These are phyloP conservation scores for Thalassaphorura encarpata DNA, from an alignment of 1,140 invertebrate genomes.

Conservation along the genomic window DNA sequence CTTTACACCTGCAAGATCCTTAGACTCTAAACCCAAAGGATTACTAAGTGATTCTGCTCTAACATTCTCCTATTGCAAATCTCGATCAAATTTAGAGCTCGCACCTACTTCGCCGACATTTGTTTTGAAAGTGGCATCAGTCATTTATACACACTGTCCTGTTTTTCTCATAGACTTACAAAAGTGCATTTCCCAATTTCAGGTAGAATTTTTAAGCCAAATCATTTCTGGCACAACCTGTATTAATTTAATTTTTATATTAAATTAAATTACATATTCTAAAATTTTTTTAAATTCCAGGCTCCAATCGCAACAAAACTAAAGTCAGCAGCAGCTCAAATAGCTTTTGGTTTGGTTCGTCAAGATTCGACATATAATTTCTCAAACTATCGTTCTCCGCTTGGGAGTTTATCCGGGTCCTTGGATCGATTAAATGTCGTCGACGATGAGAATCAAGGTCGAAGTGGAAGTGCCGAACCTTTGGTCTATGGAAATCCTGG, in stretches of 20 bases:
- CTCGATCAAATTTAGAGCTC: too few species aligned
- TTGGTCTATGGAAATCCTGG: background rate
- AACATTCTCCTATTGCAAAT: background rate
- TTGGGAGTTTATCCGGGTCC: constrained; percentile 27
- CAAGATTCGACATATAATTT: constrained; percentile 16
- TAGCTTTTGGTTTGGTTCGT: constrained; percentile 77
- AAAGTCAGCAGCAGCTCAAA: constrained; percentile 79
- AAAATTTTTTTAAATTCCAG: background rate
- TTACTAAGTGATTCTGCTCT: background rate
- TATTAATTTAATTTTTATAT: background rate
- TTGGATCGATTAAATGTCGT: constrained; percentile 21
- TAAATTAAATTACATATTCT: background rate
- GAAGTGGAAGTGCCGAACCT: background rate
- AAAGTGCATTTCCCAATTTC: constrained; percentile 32
- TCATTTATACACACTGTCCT: constrained; percentile 86
- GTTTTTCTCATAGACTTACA: constrained; percentile 69
- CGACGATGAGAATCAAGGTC: background rate
- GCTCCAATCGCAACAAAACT: constrained; percentile 26
- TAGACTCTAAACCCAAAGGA: background rate
- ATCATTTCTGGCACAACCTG: background rate
- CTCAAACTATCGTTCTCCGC: constrained; percentile 19
- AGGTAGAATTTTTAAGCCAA: constrained; percentile 13
- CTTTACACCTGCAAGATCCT: background rate
- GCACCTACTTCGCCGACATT: constrained; percentile 40
- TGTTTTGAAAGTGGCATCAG: constrained; percentile 70